Conservation (phyloP, 2,113 vertebrate genomes). For the Scortum barcoo region DNA sequence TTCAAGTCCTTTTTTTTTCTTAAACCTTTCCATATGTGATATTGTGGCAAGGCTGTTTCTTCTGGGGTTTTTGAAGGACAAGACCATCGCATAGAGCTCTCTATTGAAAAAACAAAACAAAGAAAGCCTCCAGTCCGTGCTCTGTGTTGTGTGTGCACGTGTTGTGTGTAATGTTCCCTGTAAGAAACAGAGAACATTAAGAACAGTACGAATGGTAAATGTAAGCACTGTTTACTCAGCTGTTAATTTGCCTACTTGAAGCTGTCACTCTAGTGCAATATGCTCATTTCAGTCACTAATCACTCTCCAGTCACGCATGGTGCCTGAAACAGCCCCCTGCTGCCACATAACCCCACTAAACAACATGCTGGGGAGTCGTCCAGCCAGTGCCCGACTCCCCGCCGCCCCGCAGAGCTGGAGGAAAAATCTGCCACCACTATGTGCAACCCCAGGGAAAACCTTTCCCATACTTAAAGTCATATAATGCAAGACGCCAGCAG, state of each 20-base stretch:
- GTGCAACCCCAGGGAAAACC: constrained; percentile 18
- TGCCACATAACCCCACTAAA: constrained; percentile 68
- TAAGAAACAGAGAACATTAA: constrained; percentile 1
- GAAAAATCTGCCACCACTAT: constrained; percentile 48
- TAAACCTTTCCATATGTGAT: neutral
- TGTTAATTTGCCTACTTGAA: constrained; percentile 61
- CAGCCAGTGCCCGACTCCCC: constrained; percentile 41
- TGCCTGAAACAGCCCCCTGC: constrained; percentile 64
- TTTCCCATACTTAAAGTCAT: constrained; percentile 15
- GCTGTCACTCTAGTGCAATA: constrained; percentile 39
- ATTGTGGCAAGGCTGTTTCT: neutral
- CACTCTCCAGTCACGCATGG: constrained; percentile 61
- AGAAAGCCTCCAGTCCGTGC: neutral
- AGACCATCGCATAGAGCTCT: neutral
- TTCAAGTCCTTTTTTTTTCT: too few relatives aligned
- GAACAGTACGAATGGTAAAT: constrained; percentile 8
- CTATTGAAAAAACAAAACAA: neutral
- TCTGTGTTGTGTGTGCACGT: neutral
- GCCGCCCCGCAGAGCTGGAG: constrained; percentile 30
- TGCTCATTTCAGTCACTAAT: constrained; percentile 64
- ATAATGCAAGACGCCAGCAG: constrained; percentile 1
- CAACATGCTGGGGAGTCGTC: constrained; percentile 56
- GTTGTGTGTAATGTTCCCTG: constrained; percentile 3
- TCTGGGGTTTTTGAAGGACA: neutral
- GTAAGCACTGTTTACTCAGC: constrained; percentile 66